Evolutionary conservation across 92 coral and sea anemone genomes (phyloP), one percentile per base, ranked within the genome.

Genomic region (Zoanthus sansibaricus): DNA sequence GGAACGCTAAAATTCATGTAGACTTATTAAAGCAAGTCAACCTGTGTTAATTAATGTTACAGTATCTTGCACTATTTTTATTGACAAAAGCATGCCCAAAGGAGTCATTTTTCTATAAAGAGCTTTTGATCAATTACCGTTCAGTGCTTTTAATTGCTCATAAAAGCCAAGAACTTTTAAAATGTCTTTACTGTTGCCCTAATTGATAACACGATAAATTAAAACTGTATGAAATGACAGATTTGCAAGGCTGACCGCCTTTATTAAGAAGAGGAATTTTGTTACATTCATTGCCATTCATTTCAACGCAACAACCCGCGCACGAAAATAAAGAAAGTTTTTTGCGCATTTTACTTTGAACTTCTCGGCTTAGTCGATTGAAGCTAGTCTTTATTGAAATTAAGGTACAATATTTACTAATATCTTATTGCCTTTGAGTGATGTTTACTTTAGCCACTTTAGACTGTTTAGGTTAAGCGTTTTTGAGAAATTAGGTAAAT

Each of bases 181-280:
- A 76, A 21, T 55, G 82, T 30, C 62, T 13, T 54, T 76, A 16
- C 52, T 76, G 12, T 76, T 66, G 64, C 25, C 18, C 74, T 54
- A 76, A 54, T 76, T 76, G 82, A 33, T n/a, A 76, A 52, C 49
- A 51, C 66, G 82, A 54, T 58, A 54, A 52, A 54, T 55, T 76
- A 47, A 9, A 30, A 12, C 82, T 17, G 68, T 76, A 54, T 52
- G 30, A 6, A 76, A 58, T 76, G 6, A 20, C 82, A 54, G 31
- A 42, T 30, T 76, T 76, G 17, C 45, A 30, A 31, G 20, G 45
- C 30, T 37, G 67, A 54, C 8, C 49, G 67, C 82, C 12, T 52
- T 76, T 31, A 76, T 30, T 21, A 76, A 76, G 32, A 76, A 76
- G 32, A 52, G 17, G 31, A 52, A 52, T 13, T 12, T 16, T 10